Conservation (phyloP, 2,888 invertebrate genomes). For the Celastrina argiolus region DNA sequence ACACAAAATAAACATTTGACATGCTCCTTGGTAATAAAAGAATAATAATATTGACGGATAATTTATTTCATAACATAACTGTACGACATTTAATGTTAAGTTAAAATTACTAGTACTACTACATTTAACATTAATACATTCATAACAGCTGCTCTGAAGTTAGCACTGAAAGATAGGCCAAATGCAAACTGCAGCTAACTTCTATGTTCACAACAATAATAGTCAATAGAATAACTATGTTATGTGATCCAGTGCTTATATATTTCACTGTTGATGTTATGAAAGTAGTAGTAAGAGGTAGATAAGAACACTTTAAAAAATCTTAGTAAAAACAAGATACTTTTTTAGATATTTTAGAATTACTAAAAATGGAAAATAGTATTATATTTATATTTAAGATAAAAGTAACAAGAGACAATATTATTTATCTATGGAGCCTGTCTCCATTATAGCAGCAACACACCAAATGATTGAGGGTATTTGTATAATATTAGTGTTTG, state of each 20-base stretch:
- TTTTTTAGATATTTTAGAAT: not conserved
- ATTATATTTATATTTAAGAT: not conserved
- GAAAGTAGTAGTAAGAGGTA: not conserved
- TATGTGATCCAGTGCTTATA: not conserved
- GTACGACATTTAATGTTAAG: constrained; percentile 16
- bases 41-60: constrained; percentile 9
- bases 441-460: too few relatives aligned
- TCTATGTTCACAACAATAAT: not conserved
- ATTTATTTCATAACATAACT: constrained; percentile 17
- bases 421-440: too few relatives aligned
- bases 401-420: too few relatives aligned
- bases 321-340: not conserved
- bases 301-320: constrained; percentile 1
- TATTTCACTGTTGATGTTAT: not conserved
- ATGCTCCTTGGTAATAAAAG: not conserved
- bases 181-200: not conserved
- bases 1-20: too few relatives aligned
- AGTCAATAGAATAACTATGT: not conserved
- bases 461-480: too few relatives aligned
- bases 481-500: too few relatives aligned
- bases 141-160: not conserved
- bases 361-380: not conserved
- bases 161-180: constrained; percentile 8
- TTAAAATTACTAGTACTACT: constrained; percentile 2
- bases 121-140: not conserved